These are phyloP conservation scores for Lobophora halterata DNA, from an alignment of 2,888 invertebrate species.

Conservation along the genomic window DNA sequence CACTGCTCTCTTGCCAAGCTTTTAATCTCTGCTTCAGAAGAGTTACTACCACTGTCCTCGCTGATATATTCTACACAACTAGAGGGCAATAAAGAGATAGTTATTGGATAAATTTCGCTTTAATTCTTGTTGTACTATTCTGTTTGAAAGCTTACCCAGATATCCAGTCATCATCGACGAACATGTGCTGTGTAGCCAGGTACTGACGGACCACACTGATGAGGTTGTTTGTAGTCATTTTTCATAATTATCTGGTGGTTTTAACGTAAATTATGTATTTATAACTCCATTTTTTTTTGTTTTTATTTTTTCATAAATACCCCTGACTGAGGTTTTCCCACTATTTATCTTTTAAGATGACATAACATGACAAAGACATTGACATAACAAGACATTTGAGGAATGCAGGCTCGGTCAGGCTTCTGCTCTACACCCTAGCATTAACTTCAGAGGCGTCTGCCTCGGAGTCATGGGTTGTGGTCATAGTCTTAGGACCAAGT, in stretches of 20 bases:
- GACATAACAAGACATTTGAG: no score
- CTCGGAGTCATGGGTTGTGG: no score
- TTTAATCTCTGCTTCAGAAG: slow-evolving; percentile 72
- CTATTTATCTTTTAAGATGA: no score
- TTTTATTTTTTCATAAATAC: slow-evolving; percentile 1
- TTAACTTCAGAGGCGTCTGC: no score
- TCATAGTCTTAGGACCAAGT: no score
- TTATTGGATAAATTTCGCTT: not conserved
- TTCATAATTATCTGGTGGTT: not conserved
- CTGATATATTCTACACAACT: slow-evolving; percentile 80
- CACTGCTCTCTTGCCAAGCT: slow-evolving; percentile 83
- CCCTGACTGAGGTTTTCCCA: no score
- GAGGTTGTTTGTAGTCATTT: slow-evolving; percentile 25
- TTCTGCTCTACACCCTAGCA: no score
- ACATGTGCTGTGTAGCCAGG: slow-evolving; percentile 57
- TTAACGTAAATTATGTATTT: slow-evolving; percentile 38
- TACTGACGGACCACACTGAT: slow-evolving; percentile 49
- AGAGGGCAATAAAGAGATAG: not conserved
- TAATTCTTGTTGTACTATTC: no score
- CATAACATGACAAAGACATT: no score
- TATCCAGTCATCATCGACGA: slow-evolving; percentile 64
- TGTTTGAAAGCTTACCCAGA: slow-evolving; percentile 53
- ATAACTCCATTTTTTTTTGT: slow-evolving; percentile 3
- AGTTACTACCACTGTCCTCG: slow-evolving; percentile 58
- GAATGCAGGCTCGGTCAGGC: no score